Evolutionary conservation across 2,113 vertebrate species (phyloP), one percentile per base, ranked within the genome.

Genomic region (Scortum barcoo): DNA sequence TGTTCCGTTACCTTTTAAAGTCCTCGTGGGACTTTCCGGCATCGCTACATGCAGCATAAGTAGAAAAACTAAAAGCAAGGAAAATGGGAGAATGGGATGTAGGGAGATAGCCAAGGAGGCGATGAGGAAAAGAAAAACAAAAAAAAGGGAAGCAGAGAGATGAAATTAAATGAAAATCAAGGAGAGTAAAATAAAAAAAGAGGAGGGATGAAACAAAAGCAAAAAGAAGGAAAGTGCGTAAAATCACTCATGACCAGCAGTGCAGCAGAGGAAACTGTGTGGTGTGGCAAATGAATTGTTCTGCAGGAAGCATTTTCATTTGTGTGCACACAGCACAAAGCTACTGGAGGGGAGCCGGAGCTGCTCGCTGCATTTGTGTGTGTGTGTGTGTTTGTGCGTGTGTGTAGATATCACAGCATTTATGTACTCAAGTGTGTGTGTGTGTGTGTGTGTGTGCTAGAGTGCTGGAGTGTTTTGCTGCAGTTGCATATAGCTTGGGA

Each of bases 291-390:
- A 89, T 87, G 19, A 89, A 84, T 91, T 85, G 69, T 91, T 91
- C 90, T 85, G 78, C 78, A 76, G 86, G 84, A 88, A 88, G 58
- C 73, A 86, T 90, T 88, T 86, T 87, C 69, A 81, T 87, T 77
- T 87, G 75, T 84, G 79, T 81, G 57, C 68, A 78, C 77, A n/a
- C 36, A 24, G 66, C 69, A 81, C 54, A 85, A 53, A 79, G 11
- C 30, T 44, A 53, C 63, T 42, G 30, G 75, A 66, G 56, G 50
- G 57, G 46, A 44, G 58, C 17, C 44, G 44, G 40, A 78, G 38
- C 36, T 16, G 40, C n/a, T 51, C 9, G 3, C 38, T 69, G 36
- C 56, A 28, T 46, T 4, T 61, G 0, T 51, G 2, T 63, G 38
- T 76, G 60, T 72, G 30, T 63, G 2, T 42, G n/a, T n/a, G n/a